A percentile compares a stretch with the other conserved stretches of the same genome.
These are phyloP conservation scores for Yponomeuta malinellus DNA, from an alignment of 2,888 invertebrate species.

Conservation along the genomic window DNA sequence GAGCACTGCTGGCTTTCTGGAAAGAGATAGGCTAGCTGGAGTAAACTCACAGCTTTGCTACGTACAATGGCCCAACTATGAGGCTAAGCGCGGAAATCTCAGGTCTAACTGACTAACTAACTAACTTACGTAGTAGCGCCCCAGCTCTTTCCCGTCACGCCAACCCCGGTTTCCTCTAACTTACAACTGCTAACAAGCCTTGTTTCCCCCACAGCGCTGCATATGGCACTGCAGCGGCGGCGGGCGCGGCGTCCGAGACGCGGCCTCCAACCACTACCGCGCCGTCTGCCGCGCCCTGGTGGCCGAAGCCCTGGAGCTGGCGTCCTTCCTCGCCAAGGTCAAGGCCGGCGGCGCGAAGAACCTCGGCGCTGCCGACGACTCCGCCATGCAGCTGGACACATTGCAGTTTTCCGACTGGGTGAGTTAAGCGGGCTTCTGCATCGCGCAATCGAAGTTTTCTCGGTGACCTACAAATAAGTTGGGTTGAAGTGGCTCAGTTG, in stretches of 20 bases:
- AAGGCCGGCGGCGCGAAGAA: slow-evolving; percentile 79
- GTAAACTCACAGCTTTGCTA: too few relatives aligned
- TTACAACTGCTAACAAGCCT: neutral
- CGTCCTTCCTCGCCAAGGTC: slow-evolving; percentile 92
- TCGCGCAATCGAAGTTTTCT: neutral
- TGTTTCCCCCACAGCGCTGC: slow-evolving; percentile 45
- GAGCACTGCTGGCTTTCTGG: too few relatives aligned
- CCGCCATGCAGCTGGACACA: slow-evolving; percentile 84
- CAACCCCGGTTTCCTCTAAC: too few relatives aligned
- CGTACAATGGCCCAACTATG: too few relatives aligned
- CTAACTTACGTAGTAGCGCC: too few relatives aligned
- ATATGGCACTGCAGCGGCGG: slow-evolving; percentile 68
- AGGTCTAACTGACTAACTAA: too few relatives aligned
- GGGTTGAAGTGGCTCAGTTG: too few relatives aligned
- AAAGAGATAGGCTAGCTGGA: too few relatives aligned
- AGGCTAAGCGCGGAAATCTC: too few relatives aligned
- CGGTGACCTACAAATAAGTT: too few relatives aligned
- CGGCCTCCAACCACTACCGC: slow-evolving; percentile 88
- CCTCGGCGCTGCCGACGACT: slow-evolving; percentile 78
- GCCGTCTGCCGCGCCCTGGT: slow-evolving; percentile 95
- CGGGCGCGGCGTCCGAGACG: slow-evolving; percentile 65
- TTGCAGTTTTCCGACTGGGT: slow-evolving; percentile 95
- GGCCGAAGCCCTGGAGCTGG: slow-evolving; percentile 92
- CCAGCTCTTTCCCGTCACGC: too few relatives aligned
- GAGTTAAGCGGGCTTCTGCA: slow-evolving; percentile 42